Base-by-base conservation (phyloP, 2,797 vertebrate species). In the Hypotaenidia okinawae region DNA sequence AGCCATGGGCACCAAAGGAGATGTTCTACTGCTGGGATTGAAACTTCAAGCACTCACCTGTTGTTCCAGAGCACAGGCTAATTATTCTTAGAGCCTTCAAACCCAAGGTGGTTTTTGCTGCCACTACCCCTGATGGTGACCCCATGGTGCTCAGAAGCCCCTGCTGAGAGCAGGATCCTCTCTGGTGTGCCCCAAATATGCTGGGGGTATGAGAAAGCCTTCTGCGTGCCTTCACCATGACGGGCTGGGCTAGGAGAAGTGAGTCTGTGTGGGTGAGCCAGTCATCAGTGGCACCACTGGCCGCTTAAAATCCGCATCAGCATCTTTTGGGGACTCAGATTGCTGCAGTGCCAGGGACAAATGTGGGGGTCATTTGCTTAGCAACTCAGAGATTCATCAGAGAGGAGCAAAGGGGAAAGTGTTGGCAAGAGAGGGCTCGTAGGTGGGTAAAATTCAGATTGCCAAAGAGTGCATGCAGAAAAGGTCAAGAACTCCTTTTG, bases 281-380 rank as follows among this genome's bases (percentile, higher is more conserved):
- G 23, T 35, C 27, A 15, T 45, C 74, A 35, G 0, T 28, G 61
- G 33, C 43, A 70, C 72, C 63, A 61, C 2, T 41, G 51, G 27
- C 62, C 55, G 2, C 54, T 87, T 87, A 39, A 70, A 70, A 83
- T 77, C 47, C 23, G 18, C n/a, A 13, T 28, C 58, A 30, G 13
- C 63, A 22, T 63, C 7, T 0, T 57, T 73, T 39, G 11, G 16
- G 55, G 77, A 16, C 32, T 70, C 63, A 13, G 77, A 24, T 43
- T 41, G 4, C 52, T 52, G 88, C 35, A 13, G 49, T 15, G 57
- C 55, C 2, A 2, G 49, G 28, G 49, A 24, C 0, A 0, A 58
- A 32, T 4, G 0, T 10, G 41, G 9, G 32, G 39, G 6, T 28
- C 1, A 3, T 77, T 84, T 39, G 16, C 69, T 66, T 41, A 62